Base-by-base conservation (phyloP, 37 sponge, comb jelly and placozoan genomes). In the Bolinopsis microptera region DNA sequence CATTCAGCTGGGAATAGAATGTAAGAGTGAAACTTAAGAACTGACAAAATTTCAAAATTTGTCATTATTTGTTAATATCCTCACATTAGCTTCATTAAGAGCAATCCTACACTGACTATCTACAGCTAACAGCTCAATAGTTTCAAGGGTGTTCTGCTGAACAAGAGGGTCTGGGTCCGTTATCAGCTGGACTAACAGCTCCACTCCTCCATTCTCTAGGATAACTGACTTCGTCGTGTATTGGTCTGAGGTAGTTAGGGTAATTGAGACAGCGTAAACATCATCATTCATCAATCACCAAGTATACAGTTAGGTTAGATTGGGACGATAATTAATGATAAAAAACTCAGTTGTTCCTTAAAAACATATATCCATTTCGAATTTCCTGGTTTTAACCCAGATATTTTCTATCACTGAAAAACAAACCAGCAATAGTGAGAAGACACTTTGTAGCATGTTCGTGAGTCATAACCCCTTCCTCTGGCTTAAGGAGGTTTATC, bases 391-490 rank as follows among this genome's bases (percentile, higher is more conserved):
- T n/a, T n/a, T n/a, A n/a, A n/a, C n/a, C n/a, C n/a, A n/a, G n/a
- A n/a, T n/a, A n/a, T n/a, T n/a, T n/a, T n/a, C n/a, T n/a, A n/a
- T n/a, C n/a, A n/a, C n/a, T n/a, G n/a, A n/a, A n/a, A n/a, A n/a
- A 80, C 37, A 36, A 18, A 80, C 82, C 82, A 30, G 82, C 82
- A 35, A 80, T 80, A 34, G 82, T 80, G 8, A 80, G 82, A 2
- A 80, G 3, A 35, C 82, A 80, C 82, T 80, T 80, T 13, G 82
- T 80, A 35, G 82, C 38, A 30, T 80, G 82, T 37, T 80, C 82
- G 82, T 80, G 90, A 21, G 90, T 41, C 90, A 86, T 86, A 26
- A 86, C 90, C 27, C 61, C 61, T 25, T 86, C 90, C 48, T 86
- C 90, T 24, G 90, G 90, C 22, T 41, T 86, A 40, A 86, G 61